A percentile compares a stretch with the other conserved stretches of the same genome.
phyloP scores from a whole-genome alignment of 2,113 vertebrate genomes.

The Ellobius talpinus region DNA sequence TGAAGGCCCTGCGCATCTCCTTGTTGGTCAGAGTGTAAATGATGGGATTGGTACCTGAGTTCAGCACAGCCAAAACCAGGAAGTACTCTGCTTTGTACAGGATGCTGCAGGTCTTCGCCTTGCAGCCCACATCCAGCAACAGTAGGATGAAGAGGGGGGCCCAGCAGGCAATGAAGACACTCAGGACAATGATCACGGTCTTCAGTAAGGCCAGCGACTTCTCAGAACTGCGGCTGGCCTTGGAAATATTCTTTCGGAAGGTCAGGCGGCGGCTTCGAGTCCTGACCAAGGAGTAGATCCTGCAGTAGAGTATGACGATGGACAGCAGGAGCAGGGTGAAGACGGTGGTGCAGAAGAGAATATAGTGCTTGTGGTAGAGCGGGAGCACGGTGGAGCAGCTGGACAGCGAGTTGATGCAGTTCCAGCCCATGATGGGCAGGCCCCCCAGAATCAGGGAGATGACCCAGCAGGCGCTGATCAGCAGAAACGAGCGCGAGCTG shows the following conservation, averaged over 20 bases:
- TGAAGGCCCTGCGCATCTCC: constrained; percentile 97
- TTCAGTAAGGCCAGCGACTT: constrained; percentile 97
- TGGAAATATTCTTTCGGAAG: constrained; percentile 94
- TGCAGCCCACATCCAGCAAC: constrained; percentile 95
- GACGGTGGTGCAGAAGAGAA: constrained; percentile 98
- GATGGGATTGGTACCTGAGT: constrained; percentile 98
- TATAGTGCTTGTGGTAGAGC: constrained; percentile 99
- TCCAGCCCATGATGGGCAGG: constrained; percentile 97
- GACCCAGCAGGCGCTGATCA: constrained; percentile 97
- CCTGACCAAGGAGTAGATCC: constrained; percentile 96
- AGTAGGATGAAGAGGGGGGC: constrained; percentile 98
- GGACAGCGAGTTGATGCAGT: constrained; percentile 91
- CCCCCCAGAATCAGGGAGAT: constrained; percentile 93
- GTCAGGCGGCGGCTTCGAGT: constrained; percentile 95
- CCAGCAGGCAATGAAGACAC: constrained; percentile 98
- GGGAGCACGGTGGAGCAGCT: constrained; percentile 96
- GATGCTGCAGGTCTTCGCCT: constrained; percentile 91
- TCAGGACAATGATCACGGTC: constrained; percentile 98
- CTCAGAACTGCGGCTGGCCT: constrained; percentile 93
- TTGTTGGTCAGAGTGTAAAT: constrained; percentile 99
- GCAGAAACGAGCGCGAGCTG: constrained; percentile 95
- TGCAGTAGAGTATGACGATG: constrained; percentile 96
- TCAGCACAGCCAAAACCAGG: constrained; percentile 96
- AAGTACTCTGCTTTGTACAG: constrained; percentile 97
- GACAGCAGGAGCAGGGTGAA: constrained; percentile 95